Conservation (phyloP, 1,140 invertebrate genomes). For the Cataglyphis hispanica region DNA sequence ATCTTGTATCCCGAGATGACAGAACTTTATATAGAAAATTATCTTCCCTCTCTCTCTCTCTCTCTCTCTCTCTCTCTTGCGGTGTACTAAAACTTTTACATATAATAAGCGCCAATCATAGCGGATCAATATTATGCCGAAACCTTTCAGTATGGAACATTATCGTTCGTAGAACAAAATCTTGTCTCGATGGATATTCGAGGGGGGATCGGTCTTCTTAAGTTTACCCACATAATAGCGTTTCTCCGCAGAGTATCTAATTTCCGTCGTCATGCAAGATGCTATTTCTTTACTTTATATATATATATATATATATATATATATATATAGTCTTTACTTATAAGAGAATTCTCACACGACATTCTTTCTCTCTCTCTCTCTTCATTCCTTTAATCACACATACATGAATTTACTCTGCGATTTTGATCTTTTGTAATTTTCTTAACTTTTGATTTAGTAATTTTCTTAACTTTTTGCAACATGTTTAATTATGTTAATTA, state of each 20-base stretch:
- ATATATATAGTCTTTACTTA: conserved; percentile 46
- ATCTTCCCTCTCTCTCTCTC: not conserved
- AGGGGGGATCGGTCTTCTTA: conserved; percentile 51
- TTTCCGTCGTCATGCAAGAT: conserved; percentile 59
- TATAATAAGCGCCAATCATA: conserved; percentile 46
- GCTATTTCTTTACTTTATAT: conserved; percentile 50
- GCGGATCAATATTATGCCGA: conserved; percentile 40
- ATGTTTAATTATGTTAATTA: not conserved
- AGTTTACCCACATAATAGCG: conserved; percentile 63
- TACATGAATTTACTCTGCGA: not conserved
- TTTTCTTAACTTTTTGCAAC: not conserved
- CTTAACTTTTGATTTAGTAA: not conserved
- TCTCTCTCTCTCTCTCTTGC: not conserved
- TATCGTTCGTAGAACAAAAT: conserved; percentile 59
- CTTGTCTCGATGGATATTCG: conserved; percentile 48
- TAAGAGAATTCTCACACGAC: not conserved
- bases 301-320: conserved; percentile 1
- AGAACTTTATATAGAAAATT: conserved; percentile 25
- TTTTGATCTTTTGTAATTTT: conserved; percentile 15
- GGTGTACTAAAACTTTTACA: conserved; percentile 27
- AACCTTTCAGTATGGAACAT: conserved; percentile 50
- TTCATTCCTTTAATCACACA: not conserved
- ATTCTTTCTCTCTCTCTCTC: not conserved
- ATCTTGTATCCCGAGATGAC: not conserved
- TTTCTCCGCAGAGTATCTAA: conserved; percentile 48